phyloP scores from a whole-genome alignment of 2,113 vertebrate species.

The Chamaetylas fuelleborni region DNA sequence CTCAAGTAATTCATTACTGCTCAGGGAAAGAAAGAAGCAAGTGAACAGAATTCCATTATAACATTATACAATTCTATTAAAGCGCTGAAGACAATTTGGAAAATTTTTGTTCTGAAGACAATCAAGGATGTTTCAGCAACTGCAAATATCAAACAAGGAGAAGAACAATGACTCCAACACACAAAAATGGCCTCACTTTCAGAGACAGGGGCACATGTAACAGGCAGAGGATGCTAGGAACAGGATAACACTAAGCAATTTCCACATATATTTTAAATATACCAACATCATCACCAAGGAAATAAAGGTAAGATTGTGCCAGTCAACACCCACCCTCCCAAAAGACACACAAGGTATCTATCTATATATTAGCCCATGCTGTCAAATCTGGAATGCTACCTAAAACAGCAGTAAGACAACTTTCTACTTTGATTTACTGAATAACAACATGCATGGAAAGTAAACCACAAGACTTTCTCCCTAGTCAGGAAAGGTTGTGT shows the following conservation, averaged over 20 bases:
- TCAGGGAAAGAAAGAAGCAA: not conserved
- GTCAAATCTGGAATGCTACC: not conserved
- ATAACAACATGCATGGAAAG: not conserved
- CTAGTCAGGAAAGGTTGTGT: not conserved
- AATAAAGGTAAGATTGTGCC: not conserved
- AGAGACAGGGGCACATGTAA: fast-evolving
- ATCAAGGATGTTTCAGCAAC: not conserved
- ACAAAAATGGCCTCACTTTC: not conserved
- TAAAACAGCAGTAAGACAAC: not conserved
- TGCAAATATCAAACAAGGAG: not conserved
- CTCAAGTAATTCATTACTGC: not conserved
- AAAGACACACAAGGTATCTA: not conserved
- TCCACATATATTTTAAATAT: not conserved
- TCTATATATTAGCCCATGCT: not conserved
- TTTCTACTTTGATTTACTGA: not conserved
- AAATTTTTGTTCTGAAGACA: not conserved
- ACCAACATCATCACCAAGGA: not conserved
- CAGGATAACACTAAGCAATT: not conserved
- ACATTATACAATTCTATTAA: not conserved
- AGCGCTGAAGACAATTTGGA: not conserved
- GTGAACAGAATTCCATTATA: not conserved
- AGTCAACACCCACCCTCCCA: not conserved
- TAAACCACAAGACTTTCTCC: not conserved
- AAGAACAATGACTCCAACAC: not conserved
- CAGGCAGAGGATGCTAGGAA: not conserved